phyloP scores from a whole-genome alignment of 2,113 vertebrate genomes.

The Scophthalmus maximus region DNA sequence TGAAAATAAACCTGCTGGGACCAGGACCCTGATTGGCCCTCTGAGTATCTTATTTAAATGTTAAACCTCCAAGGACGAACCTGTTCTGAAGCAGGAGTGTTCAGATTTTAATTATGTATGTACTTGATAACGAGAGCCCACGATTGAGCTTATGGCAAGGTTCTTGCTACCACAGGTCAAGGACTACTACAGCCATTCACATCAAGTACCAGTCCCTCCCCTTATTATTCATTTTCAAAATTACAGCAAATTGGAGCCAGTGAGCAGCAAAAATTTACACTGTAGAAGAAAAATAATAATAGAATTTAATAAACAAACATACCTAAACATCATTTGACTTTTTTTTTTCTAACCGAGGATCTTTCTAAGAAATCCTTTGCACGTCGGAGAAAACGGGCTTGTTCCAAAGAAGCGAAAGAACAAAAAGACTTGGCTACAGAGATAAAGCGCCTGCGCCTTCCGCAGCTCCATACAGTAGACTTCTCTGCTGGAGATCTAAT shows the following conservation, averaged over 20 bases:
- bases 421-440: slow-evolving; percentile 25
- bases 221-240: slow-evolving; percentile 12
- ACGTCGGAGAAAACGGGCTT: not conserved
- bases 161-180: slow-evolving; percentile 52
- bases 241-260: not conserved
- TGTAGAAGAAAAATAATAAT: not conserved
- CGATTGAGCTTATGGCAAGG: slow-evolving; percentile 65
- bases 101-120: slow-evolving; percentile 61
- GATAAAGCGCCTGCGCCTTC: slow-evolving; percentile 22
- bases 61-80: slow-evolving; percentile 55
- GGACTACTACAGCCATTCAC: slow-evolving; percentile 24
- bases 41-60: slow-evolving; percentile 47
- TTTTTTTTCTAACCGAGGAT: not conserved
- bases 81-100: slow-evolving; percentile 31
- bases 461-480: slow-evolving; percentile 31
- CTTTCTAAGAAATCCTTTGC: not conserved
- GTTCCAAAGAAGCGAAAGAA: slow-evolving; percentile 22
- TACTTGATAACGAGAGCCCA: slow-evolving; percentile 55
- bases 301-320: not conserved
- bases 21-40: slow-evolving; percentile 29
- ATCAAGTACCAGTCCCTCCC: not conserved
- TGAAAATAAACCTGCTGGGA: slow-evolving; percentile 15
- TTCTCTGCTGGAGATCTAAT: slow-evolving; percentile 60
- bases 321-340: not conserved
- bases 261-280: not conserved